phyloP scores from a whole-genome alignment of 1,140 invertebrate genomes.

The Rhyacophila brunnea region DNA sequence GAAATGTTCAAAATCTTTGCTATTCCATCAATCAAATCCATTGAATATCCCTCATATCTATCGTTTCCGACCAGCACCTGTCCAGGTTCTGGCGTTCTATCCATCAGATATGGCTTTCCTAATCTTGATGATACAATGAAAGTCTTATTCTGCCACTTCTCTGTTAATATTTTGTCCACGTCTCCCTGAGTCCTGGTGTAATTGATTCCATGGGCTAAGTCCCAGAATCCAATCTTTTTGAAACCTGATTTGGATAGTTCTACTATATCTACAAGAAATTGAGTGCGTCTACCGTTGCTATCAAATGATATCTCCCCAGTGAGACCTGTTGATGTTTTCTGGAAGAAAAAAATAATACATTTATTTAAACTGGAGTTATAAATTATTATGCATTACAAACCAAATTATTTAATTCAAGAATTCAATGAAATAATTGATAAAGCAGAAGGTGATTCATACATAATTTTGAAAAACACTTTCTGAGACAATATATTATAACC shows the following conservation, averaged over 20 bases:
- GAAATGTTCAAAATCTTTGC: constrained; percentile 71
- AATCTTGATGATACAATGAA: constrained; percentile 60
- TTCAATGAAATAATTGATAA: no score
- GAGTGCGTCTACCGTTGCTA: constrained; percentile 63
- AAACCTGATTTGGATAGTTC: constrained; percentile 64
- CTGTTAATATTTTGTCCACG: constrained; percentile 50
- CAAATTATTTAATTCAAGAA: no score
- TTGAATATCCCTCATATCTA: constrained; percentile 56
- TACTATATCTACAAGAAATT: constrained; percentile 76
- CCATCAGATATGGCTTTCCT: constrained; percentile 77
- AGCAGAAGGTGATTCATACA: no score
- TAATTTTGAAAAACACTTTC: no score
- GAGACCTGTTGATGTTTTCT: constrained; percentile 63
- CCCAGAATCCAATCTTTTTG: constrained; percentile 65
- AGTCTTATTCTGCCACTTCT: constrained; percentile 58
- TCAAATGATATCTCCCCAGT: constrained; percentile 78
- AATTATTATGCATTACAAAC: no score
- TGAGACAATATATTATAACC: no score
- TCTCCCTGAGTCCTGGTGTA: constrained; percentile 46
- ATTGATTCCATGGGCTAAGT: constrained; percentile 52
- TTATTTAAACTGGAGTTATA: no score
- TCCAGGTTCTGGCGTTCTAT: constrained; percentile 53
- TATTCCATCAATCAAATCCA: constrained; percentile 78
- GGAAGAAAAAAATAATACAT: no score
- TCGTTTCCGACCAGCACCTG: constrained; percentile 57